These are phyloP conservation scores for Pentalonia nigronervosa DNA, from an alignment of 1,140 invertebrate species.

Conservation along the genomic window DNA sequence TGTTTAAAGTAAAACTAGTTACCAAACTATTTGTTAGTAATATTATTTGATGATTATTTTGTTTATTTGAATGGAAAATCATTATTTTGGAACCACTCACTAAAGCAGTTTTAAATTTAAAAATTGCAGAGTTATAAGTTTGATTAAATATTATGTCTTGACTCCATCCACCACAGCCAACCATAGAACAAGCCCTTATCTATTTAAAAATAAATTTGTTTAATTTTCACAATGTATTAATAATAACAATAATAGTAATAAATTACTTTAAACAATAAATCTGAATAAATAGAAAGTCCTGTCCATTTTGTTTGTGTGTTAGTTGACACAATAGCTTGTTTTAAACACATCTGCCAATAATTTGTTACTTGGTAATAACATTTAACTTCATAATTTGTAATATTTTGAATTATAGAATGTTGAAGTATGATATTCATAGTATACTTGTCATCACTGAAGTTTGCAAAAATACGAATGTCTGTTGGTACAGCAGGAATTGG, in stretches of 20 bases:
- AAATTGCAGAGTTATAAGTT: neutral
- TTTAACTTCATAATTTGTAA: slow-evolving; percentile 32
- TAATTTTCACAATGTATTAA: neutral
- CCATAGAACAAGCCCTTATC: slow-evolving; percentile 80
- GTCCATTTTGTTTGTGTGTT: slow-evolving; percentile 7
- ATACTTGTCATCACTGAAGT: slow-evolving; percentile 59
- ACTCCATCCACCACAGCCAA: slow-evolving; percentile 75
- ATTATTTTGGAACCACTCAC: slow-evolving; percentile 62
- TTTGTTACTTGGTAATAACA: slow-evolving; percentile 6
- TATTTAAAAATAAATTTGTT: slow-evolving; percentile 62
- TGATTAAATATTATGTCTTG: slow-evolving; percentile 65
- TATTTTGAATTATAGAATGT: slow-evolving; percentile 40
- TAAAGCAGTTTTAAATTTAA: slow-evolving; percentile 36
- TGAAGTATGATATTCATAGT: slow-evolving; percentile 38
- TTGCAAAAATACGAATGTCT: slow-evolving; percentile 75
- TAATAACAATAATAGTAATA: slow-evolving; percentile 26
- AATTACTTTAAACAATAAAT: slow-evolving; percentile 45
- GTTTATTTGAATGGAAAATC: slow-evolving; percentile 76
- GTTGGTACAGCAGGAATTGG: slow-evolving; percentile 76
- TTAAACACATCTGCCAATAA: neutral
- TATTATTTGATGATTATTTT: slow-evolving; percentile 65
- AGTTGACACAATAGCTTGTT: neutral
- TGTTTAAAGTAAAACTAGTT: slow-evolving; percentile 51
- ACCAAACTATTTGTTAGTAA: slow-evolving; percentile 52
- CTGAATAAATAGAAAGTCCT: neutral